Base-by-base conservation (phyloP, 2,797 vertebrate genomes). In the Pelobates cultripes region DNA sequence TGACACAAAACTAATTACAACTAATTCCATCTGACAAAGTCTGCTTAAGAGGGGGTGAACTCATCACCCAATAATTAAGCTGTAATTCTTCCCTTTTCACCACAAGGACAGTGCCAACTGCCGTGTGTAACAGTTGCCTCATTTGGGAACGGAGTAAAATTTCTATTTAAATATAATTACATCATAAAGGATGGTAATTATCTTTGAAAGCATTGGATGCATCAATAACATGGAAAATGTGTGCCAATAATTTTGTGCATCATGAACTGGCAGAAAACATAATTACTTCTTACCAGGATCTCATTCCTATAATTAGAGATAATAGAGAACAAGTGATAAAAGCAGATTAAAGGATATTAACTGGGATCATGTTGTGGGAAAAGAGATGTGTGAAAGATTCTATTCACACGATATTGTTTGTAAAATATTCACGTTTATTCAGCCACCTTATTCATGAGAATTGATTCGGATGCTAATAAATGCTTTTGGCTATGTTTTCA, bases 181-280 rank as follows among this genome's bases (percentile, higher is more conserved):
- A 90, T 90, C 88, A 91, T 90, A 93, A 92, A 92, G 88, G 89
- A 90, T 89, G 90, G 89, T 90, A 92, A 89, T 92, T 90, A 91
- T 84, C 85, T 89, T 89, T 86, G 74, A 89, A 89, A 86, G 86
- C 81, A 78, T 81, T 80, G 81, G 80, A 86, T 88, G 87, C 87
- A 86, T 86, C 85, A 84, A 71, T 91, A 92, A 92, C 89, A 86
- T 83, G 72, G 86, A 10, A 87, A 89, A 87, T 88, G 89, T 86
- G 88, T 88, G 89, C 86, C 86, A 89, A 80, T 92, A 92, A 93
- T 93, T 92, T 92, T 42, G 87, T 85, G 87, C 84, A 87, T 90
- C 83, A 88, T 90, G 90, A 92, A 91, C 89, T 89, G 87, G 81
- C 84, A 89, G 88, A 90, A 91, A 88, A 85, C 80, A 77, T 89